Evolutionary conservation across 1,140 invertebrate genomes (phyloP).

Genomic region (Meloidogyne chitwoodi): DNA sequence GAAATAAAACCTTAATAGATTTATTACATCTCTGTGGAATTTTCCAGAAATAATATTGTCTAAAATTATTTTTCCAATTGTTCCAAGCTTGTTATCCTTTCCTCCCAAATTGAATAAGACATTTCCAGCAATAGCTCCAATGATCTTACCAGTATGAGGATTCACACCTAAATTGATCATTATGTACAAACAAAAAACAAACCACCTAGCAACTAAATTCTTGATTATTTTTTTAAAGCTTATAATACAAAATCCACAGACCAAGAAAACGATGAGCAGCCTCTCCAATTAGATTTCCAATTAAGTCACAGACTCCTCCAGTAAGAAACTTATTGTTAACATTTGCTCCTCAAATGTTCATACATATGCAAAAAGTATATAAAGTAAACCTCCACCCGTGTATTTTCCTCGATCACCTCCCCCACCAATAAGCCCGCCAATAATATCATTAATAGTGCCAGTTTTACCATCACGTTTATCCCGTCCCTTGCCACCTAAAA

Average conservation of each 20-base stretch:
- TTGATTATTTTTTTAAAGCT: no score
- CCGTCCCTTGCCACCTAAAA: neutral
- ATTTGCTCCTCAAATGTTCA: conserved; percentile 42
- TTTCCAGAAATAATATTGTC: conserved; percentile 59
- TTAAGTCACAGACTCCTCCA: conserved; percentile 56
- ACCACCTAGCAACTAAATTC: no score
- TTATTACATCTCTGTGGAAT: conserved; percentile 51
- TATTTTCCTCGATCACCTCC: conserved; percentile 47
- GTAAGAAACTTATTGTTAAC: conserved; percentile 45
- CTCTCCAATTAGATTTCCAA: conserved; percentile 58
- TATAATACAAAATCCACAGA: neutral
- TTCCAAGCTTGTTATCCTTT: conserved; percentile 57
- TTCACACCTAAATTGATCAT: conserved; percentile 42
- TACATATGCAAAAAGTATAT: neutral
- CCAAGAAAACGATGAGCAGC: conserved; percentile 56
- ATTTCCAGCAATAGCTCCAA: conserved; percentile 49
- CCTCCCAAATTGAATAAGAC: conserved; percentile 46
- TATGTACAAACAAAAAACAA: neutral
- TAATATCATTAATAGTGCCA: conserved; percentile 3
- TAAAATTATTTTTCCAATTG: conserved; percentile 57
- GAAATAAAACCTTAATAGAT: neutral
- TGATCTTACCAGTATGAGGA: conserved; percentile 56
- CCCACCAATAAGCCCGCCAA: conserved; percentile 48
- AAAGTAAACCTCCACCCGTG: conserved; percentile 36
- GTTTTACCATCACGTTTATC: neutral